Evolutionary conservation across 2,797 vertebrate species (phyloP).

Genomic region (Hyperoplus lanceolatus): DNA sequence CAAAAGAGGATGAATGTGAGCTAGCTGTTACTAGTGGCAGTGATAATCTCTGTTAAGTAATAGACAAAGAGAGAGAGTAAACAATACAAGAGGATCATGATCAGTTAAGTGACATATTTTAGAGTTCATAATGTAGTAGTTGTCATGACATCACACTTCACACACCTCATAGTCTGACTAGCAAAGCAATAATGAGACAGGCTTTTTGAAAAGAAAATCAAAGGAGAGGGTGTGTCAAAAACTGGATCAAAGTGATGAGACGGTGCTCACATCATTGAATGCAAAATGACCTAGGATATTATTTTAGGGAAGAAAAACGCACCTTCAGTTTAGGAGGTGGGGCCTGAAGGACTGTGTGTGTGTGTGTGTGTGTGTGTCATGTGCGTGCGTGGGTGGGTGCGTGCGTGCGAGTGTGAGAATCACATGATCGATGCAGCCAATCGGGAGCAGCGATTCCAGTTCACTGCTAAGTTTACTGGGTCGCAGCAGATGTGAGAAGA

Average conservation of each 20-base stretch:
- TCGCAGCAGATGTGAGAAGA: conserved; percentile 52
- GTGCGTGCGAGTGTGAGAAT: conserved; percentile 6
- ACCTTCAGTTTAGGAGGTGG: conserved; percentile 32
- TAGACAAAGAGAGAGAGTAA: conserved; percentile 6
- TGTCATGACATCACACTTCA: conserved; percentile 4
- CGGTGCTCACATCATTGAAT: background rate
- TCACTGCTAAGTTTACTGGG: conserved; percentile 72
- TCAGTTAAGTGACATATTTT: background rate
- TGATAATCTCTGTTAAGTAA: conserved; percentile 1
- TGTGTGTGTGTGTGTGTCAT: conserved; percentile 1
- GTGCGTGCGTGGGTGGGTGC: background rate
- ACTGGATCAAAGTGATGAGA: background rate
- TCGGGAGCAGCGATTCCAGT: conserved; percentile 56
- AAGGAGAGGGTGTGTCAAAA: background rate
- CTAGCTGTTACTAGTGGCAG: conserved; percentile 16
- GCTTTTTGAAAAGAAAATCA: background rate
- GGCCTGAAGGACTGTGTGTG: conserved; percentile 1
- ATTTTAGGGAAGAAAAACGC: conserved; percentile 27
- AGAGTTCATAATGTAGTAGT: background rate
- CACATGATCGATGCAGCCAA: conserved; percentile 47
- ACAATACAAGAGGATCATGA: background rate
- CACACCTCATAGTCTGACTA: background rate
- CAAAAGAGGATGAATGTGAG: conserved; percentile 73
- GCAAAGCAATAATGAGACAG: background rate
- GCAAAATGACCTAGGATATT: conserved; percentile 3